These are phyloP conservation scores for Rhaphigaster nebulosa DNA, from an alignment of 2,888 invertebrate genomes.

Conservation along the genomic window DNA sequence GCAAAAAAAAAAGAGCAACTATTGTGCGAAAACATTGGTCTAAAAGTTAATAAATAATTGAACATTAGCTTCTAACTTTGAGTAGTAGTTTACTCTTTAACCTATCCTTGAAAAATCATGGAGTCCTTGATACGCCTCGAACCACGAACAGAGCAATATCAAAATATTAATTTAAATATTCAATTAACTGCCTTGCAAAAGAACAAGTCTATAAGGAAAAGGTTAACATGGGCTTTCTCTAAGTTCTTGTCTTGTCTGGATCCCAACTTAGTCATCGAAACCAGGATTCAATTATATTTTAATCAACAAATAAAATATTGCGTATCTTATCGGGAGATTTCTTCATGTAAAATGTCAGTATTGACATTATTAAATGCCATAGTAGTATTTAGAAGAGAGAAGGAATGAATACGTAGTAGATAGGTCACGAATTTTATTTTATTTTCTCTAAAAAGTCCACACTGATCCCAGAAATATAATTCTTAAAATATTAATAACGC, in stretches of 20 bases:
- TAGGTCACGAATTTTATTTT: too few relatives aligned
- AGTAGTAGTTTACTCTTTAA: background rate
- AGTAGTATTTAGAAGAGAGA: background rate
- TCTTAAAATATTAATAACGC: too few relatives aligned
- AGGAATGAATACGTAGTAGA: background rate
- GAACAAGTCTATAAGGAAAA: background rate
- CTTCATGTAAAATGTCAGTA: background rate
- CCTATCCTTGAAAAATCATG: background rate
- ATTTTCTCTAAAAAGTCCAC: too few relatives aligned
- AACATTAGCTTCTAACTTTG: background rate
- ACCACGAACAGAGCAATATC: background rate
- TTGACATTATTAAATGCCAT: background rate
- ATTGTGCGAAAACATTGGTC: background rate
- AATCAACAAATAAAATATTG: background rate
- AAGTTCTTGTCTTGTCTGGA: background rate
- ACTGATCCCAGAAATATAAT: too few relatives aligned
- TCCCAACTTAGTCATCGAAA: background rate
- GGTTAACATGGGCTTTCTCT: background rate
- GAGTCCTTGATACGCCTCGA: background rate
- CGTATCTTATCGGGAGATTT: background rate
- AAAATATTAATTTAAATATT: conserved; percentile 9
- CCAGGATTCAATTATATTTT: background rate
- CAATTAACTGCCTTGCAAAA: background rate
- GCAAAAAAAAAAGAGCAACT: too few relatives aligned
- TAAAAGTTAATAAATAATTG: background rate